phyloP scores from a whole-genome alignment of 1,140 invertebrate genomes.

The Orchesella cincta region DNA sequence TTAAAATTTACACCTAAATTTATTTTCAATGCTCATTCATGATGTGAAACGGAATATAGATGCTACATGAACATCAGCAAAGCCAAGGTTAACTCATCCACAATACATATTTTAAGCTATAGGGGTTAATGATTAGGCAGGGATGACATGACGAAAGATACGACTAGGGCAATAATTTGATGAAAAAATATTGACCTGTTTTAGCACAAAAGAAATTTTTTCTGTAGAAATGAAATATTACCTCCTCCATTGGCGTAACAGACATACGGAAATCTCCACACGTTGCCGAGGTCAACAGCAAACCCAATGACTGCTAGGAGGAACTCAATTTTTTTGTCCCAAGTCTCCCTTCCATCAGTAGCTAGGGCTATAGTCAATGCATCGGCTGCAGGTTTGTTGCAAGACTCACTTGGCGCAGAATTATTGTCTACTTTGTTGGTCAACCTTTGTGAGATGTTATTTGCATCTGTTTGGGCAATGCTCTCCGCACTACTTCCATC shows the following conservation, averaged over 20 bases:
- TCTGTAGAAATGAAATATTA: too few relatives aligned
- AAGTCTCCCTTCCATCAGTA: conserved; percentile 46
- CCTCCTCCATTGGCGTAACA: conserved; percentile 79
- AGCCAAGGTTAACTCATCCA: too few relatives aligned
- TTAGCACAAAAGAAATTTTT: too few relatives aligned
- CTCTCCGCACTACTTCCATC: conserved; percentile 48
- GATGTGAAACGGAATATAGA: too few relatives aligned
- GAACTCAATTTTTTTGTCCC: conserved; percentile 81
- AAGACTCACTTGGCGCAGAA: conserved; percentile 1
- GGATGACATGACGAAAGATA: too few relatives aligned
- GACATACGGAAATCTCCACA: conserved; percentile 79
- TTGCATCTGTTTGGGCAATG: conserved; percentile 46
- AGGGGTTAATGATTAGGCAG: too few relatives aligned
- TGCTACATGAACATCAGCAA: too few relatives aligned
- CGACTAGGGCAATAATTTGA: too few relatives aligned
- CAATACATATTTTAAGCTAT: too few relatives aligned
- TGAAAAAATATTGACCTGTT: too few relatives aligned
- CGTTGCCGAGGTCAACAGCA: conserved; percentile 80
- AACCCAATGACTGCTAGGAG: conserved; percentile 83
- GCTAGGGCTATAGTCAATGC: conserved; percentile 34
- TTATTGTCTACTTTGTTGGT: conserved; percentile 48
- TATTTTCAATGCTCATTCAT: too few relatives aligned
- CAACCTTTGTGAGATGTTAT: conserved; percentile 48
- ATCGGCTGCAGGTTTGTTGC: conserved; percentile 12
- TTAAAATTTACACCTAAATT: too few relatives aligned